phyloP scores from a whole-genome alignment of 2,888 invertebrate genomes.

The Drosophila kuntzei region DNA sequence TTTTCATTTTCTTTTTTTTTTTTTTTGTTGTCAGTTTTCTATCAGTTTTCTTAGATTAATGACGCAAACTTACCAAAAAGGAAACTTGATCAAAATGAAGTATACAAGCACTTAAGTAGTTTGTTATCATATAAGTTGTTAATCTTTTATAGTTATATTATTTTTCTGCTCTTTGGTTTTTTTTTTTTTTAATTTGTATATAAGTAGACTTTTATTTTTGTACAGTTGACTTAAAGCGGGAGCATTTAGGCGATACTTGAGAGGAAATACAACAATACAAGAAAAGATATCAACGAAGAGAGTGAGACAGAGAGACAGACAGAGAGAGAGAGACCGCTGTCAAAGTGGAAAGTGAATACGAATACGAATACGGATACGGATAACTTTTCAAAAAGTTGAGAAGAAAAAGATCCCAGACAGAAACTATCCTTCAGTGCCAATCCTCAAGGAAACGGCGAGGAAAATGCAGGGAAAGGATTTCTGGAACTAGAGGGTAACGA shows the following conservation, averaged over 20 bases:
- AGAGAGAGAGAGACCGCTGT: constrained; percentile 54
- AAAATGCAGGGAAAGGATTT: not conserved
- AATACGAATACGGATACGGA: constrained; percentile 14
- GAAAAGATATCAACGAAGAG: constrained; percentile 58
- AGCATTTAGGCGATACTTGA: constrained; percentile 24
- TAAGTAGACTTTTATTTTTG: constrained; percentile 16
- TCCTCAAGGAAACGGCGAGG: too few relatives aligned
- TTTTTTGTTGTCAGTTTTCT: constrained; percentile 7
- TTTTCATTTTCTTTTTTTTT: not conserved
- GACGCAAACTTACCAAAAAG: constrained; percentile 74
- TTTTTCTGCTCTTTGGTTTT: constrained; percentile 2
- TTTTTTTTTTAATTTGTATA: constrained; percentile 1
- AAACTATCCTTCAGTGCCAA: not conserved
- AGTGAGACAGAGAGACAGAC: constrained; percentile 18
- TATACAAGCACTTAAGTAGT: constrained; percentile 57
- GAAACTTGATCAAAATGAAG: constrained; percentile 65
- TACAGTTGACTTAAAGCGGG: constrained; percentile 32
- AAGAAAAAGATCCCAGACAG: constrained; percentile 18
- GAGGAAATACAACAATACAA: constrained; percentile 51
- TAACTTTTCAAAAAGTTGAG: not conserved
- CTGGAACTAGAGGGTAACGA: too few relatives aligned
- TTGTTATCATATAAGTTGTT: constrained; percentile 45
- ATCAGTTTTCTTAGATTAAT: constrained; percentile 44
- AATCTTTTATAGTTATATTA: constrained; percentile 14
- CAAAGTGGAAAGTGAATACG: constrained; percentile 45